Evolutionary conservation across 2,888 invertebrate species (phyloP).

Genomic region (Andrena fulva): DNA sequence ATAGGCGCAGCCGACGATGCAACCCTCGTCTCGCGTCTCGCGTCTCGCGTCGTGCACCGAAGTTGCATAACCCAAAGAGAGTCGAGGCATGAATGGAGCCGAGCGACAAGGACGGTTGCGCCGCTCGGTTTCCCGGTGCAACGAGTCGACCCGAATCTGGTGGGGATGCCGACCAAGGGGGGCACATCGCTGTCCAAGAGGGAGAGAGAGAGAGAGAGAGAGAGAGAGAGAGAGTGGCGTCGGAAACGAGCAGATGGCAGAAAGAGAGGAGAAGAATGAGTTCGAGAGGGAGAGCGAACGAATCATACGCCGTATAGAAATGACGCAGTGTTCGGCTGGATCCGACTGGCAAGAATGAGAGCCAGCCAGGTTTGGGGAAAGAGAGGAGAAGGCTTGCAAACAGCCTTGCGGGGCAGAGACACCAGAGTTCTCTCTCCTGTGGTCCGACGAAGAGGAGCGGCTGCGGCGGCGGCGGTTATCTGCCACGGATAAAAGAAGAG

Average conservation of each 20-base stretch:
- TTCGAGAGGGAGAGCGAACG: slow-evolving; percentile 32
- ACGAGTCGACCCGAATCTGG: slow-evolving; percentile 57
- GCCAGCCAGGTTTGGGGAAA: slow-evolving; percentile 19
- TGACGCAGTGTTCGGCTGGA: slow-evolving; percentile 65
- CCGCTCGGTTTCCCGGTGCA: slow-evolving; percentile 70
- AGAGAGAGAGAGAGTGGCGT: slow-evolving; percentile 21
- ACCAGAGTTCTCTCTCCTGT: slow-evolving; percentile 41
- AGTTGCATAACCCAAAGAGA: slow-evolving; percentile 76
- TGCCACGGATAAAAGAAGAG: neutral
- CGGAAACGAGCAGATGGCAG: slow-evolving; percentile 4
- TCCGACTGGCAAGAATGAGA: slow-evolving; percentile 50
- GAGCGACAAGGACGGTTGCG: slow-evolving; percentile 71
- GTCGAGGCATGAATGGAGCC: slow-evolving; percentile 77
- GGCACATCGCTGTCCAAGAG: slow-evolving; percentile 45
- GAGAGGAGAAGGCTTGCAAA: slow-evolving; percentile 10
- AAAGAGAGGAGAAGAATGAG: neutral
- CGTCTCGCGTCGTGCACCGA: slow-evolving; percentile 58
- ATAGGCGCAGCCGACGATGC: slow-evolving; percentile 49
- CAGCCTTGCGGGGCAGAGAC: slow-evolving; percentile 50
- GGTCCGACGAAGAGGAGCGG: slow-evolving; percentile 12
- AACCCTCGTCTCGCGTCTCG: slow-evolving; percentile 57
- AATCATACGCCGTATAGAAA: slow-evolving; percentile 61
- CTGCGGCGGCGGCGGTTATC: neutral
- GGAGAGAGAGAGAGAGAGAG: slow-evolving; percentile 25
- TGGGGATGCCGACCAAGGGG: slow-evolving; percentile 46